Evolutionary conservation across 2,888 invertebrate species (phyloP).

Genomic region (Chrysodeixis includens): DNA sequence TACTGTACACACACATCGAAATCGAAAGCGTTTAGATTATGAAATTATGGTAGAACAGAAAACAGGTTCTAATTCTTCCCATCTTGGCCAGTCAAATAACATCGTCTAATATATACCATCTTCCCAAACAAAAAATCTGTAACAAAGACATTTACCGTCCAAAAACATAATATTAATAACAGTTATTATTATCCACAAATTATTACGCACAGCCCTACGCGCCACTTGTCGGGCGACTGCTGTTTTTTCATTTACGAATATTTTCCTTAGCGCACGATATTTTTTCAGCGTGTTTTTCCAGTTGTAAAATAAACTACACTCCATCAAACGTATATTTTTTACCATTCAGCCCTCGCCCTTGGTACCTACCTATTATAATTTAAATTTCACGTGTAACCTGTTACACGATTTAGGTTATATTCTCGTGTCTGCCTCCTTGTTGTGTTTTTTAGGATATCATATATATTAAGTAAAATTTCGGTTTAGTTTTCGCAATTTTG

Average conservation of each 20-base stretch:
- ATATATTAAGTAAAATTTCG: constrained; percentile 16
- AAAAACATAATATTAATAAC: no score
- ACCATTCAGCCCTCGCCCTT: constrained; percentile 63
- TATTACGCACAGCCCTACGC: constrained; percentile 71
- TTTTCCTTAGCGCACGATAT: constrained; percentile 88
- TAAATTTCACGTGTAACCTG: constrained; percentile 63
- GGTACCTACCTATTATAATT: constrained; percentile 51
- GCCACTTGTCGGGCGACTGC: constrained; percentile 73
- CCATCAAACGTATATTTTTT: constrained; percentile 87
- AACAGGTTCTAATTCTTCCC: no score
- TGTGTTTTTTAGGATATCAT: constrained; percentile 35
- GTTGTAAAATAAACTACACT: constrained; percentile 88
- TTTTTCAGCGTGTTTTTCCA: constrained; percentile 88
- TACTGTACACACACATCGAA: no score
- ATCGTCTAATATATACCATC: no score
- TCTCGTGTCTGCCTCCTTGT: constrained; percentile 18
- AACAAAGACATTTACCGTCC: no score
- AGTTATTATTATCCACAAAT: no score
- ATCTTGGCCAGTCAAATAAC: no score
- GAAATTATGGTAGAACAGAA: no score
- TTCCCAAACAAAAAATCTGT: no score
- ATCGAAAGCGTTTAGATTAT: no score
- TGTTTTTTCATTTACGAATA: constrained; percentile 89
- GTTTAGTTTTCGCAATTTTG: constrained; percentile 3
- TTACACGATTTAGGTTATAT: constrained; percentile 57